Conservation (phyloP, 2,113 vertebrate genomes). For the Oreotrochilus melanogaster region DNA sequence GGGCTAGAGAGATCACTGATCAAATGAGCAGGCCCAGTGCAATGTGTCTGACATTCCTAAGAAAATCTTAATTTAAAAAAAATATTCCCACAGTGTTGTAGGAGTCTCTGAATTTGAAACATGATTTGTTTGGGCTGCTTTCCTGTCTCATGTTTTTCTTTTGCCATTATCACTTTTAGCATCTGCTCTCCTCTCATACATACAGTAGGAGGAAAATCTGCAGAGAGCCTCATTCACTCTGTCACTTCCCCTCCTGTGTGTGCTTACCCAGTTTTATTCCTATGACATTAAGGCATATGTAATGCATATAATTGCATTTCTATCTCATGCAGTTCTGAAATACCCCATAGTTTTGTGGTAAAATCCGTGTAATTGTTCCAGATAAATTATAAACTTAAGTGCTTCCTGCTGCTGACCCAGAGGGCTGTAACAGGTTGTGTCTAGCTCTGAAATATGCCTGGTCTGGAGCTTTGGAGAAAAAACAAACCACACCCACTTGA, state of each 20-base stretch:
- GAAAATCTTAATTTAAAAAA: neutral
- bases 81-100: neutral
- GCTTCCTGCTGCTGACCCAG: neutral
- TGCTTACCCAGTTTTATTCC: neutral
- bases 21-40: neutral
- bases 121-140: neutral
- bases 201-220: neutral
- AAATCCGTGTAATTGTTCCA: neutral
- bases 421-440: neutral
- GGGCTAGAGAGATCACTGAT: fast-evolving
- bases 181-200: neutral
- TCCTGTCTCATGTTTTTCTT: neutral
- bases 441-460: neutral
- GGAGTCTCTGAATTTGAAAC: neutral
- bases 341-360: neutral
- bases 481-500: neutral
- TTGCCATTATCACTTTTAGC: neutral
- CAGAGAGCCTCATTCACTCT: neutral
- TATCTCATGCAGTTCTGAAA: neutral
- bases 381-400: neutral
- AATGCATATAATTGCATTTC: neutral
- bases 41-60: neutral
- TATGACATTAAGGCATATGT: neutral
- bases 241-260: fast-evolving
- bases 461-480: neutral